Percentiles rank a stretch among this genome's conserved stretches.
These are phyloP conservation scores for Drosophila sordidapex DNA, from an alignment of 2,888 invertebrate genomes.

Conservation along the genomic window DNA sequence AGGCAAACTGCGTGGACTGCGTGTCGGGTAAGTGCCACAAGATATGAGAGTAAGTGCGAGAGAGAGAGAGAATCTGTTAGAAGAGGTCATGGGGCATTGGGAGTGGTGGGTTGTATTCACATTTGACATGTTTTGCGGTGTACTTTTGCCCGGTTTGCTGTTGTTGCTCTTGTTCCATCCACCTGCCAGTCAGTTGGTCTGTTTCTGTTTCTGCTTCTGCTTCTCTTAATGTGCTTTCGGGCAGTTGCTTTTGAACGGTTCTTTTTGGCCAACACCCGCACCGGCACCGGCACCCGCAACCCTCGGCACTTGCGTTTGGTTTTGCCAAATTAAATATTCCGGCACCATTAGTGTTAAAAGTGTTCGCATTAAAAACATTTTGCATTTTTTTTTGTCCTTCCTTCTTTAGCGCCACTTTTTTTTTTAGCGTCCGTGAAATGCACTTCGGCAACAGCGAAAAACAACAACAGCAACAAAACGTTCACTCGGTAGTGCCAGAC, in stretches of 20 bases:
- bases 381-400: slow-evolving; percentile 64
- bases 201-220: slow-evolving; percentile 31
- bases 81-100: background rate
- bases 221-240: slow-evolving; percentile 54
- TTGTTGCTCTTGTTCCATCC: slow-evolving; percentile 40
- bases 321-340: slow-evolving; percentile 82
- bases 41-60: background rate
- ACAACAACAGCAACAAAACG: slow-evolving; percentile 4
- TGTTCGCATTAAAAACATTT: slow-evolving; percentile 82
- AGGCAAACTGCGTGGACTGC: slow-evolving; percentile 26
- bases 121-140: slow-evolving; percentile 71
- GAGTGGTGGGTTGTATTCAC: slow-evolving; percentile 39
- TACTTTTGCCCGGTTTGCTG: slow-evolving; percentile 35
- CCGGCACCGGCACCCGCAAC: background rate
- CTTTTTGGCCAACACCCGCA: slow-evolving; percentile 22
- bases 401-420: slow-evolving; percentile 27
- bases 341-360: slow-evolving; percentile 85
- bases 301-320: slow-evolving; percentile 28
- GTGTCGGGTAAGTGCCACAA: slow-evolving; percentile 8
- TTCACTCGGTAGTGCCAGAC: background rate
- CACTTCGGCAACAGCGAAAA: slow-evolving; percentile 12
- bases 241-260: slow-evolving; percentile 28
- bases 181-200: slow-evolving; percentile 30
- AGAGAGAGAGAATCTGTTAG: background rate
- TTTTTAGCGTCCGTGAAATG: slow-evolving; percentile 37